These are phyloP conservation scores for Holacanthus passer DNA, from an alignment of 2,113 vertebrate species.

Conservation along the genomic window DNA sequence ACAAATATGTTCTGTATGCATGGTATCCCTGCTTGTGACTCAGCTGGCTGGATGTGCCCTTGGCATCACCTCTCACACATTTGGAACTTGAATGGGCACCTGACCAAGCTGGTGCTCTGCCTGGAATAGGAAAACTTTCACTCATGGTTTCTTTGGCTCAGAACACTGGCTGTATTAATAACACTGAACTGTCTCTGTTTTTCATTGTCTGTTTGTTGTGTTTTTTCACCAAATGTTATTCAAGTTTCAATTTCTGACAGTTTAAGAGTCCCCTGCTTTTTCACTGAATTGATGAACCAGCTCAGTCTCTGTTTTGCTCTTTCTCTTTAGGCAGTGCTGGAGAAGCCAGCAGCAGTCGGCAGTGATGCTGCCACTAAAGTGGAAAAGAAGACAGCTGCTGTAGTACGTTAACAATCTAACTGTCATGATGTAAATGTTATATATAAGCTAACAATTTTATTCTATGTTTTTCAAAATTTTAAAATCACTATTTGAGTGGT, in stretches of 20 bases:
- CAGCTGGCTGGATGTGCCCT: background rate
- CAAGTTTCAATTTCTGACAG: background rate
- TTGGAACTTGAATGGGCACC: background rate
- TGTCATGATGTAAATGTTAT: background rate
- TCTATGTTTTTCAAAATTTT: too few relatives aligned
- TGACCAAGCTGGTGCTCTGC: background rate
- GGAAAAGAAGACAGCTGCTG: constrained; percentile 49
- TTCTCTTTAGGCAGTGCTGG: constrained; percentile 70
- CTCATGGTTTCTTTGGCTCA: background rate
- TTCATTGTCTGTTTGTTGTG: accelerated
- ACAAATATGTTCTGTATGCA: background rate
- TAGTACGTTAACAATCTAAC: constrained; percentile 42
- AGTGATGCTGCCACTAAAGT: constrained; percentile 47
- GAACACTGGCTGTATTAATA: background rate
- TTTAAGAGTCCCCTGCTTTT: background rate
- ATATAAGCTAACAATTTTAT: too few relatives aligned
- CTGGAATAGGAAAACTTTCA: background rate
- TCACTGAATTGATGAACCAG: background rate
- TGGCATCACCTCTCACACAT: constrained; percentile 35
- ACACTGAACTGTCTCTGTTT: background rate
- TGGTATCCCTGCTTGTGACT: background rate
- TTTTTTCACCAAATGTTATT: background rate
- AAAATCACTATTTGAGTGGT: too few relatives aligned
- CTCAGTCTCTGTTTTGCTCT: background rate
- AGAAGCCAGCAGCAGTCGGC: constrained; percentile 67